Base-by-base conservation (phyloP, 2,113 vertebrate genomes). In the Colaptes auratus region DNA sequence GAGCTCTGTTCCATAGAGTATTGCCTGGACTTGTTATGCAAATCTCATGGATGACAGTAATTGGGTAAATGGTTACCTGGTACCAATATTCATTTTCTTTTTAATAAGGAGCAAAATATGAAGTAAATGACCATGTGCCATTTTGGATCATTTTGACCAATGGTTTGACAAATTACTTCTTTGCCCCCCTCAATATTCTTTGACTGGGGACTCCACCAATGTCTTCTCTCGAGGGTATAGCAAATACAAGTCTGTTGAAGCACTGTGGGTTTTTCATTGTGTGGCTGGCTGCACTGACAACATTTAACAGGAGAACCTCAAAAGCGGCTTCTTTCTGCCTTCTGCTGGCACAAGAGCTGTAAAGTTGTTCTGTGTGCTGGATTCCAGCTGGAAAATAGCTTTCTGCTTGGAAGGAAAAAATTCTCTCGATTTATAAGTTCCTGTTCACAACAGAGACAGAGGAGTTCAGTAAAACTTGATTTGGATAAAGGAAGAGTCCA, bases 291-390 rank as follows among this genome's bases (percentile, higher is more conserved):
- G 20, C 52, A 30, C 31, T 63, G 82, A 63, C 44, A 69, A 17
- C 66, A 44, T 76, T 87, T 84, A 80, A 55, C 25, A 46, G 55
- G 36, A n/a, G 2, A 89, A 9, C 25, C 60, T 91, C 0, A 0
- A 63, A 44, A 81, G 55, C 17, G 36, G 69, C 86, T 91, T 46
- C 27, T 92, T 90, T 81, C 76, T 95, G 86, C 91, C 84, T 95
- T 93, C 89, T 94, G 69, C 78, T 94, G 82, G 58, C 63, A 66
- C 60, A 56, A 66, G 64, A 86, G 28, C 73, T 86, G 36, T 71
- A 8, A 83, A 93, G 36, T 90, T 66, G 25, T 88, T 95, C 92
- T 10, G 2, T 91, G 73, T 80, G 56, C 35, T 86, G 88, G 35
- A 70, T 80, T 89, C 56, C 46, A 85, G 76, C 35, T 88, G 48